Evolutionary conservation across 2,888 invertebrate genomes (phyloP).

Genomic region (Xanthostigma xanthostigma): DNA sequence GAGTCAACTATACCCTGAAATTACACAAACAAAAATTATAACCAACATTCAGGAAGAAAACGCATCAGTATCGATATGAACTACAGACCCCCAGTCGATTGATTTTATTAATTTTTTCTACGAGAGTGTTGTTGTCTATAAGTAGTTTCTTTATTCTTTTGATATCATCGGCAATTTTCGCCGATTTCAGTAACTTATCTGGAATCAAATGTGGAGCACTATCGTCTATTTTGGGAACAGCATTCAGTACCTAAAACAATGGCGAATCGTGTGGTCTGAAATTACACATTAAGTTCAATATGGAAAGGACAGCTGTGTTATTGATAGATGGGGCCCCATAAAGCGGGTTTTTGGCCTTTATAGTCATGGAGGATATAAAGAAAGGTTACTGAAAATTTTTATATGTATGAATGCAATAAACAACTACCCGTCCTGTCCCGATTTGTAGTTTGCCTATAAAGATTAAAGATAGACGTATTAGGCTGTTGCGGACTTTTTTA

Average conservation of each 20-base stretch:
- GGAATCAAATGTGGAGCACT: slow-evolving; percentile 37
- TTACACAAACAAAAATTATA: not conserved
- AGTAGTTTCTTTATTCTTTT: slow-evolving; percentile 30
- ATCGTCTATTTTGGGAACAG: slow-evolving; percentile 29
- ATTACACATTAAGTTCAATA: too few species aligned
- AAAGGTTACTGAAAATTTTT: too few species aligned
- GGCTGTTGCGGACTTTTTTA: too few species aligned
- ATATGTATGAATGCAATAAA: too few species aligned
- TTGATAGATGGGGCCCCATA: too few species aligned
- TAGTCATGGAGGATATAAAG: too few species aligned
- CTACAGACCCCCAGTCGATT: slow-evolving; percentile 38
- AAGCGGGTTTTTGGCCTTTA: too few species aligned
- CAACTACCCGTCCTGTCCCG: too few species aligned
- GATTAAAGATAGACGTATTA: too few species aligned
- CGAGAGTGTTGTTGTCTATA: slow-evolving; percentile 39
- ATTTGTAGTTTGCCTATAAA: too few species aligned
- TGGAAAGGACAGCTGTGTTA: too few species aligned
- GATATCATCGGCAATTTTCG: slow-evolving; percentile 21
- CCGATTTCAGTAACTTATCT: slow-evolving; percentile 34
- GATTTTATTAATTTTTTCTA: slow-evolving; percentile 41
- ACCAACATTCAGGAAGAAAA: not conserved
- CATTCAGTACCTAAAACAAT: slow-evolving; percentile 17
- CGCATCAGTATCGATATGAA: not conserved
- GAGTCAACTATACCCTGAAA: slow-evolving; percentile 20
- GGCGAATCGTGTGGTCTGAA: too few species aligned